These are phyloP conservation scores for Coreoperca whiteheadi DNA, from an alignment of 2,113 vertebrate genomes.

Conservation along the genomic window DNA sequence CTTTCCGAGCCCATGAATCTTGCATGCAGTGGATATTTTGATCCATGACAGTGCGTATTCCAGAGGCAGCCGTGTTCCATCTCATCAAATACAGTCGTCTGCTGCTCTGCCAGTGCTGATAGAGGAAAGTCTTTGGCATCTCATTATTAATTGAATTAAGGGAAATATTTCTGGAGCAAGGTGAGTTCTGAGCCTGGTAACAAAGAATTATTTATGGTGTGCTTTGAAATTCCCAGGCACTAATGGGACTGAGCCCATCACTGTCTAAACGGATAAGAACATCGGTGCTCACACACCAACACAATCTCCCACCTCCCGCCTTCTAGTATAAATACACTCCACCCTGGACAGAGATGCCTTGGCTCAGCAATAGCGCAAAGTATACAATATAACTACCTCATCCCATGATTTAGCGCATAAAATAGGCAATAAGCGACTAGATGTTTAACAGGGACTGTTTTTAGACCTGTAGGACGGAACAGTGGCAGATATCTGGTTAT, in stretches of 20 bases:
- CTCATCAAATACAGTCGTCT: slow-evolving; percentile 37
- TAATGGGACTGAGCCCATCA: slow-evolving; percentile 66
- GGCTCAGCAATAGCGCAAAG: not conserved
- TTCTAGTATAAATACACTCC: slow-evolving; percentile 44
- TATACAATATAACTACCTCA: not conserved
- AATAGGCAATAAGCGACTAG: not conserved
- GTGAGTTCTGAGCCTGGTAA: slow-evolving; percentile 59
- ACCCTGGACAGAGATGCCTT: slow-evolving; percentile 5
- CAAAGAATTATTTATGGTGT: slow-evolving; percentile 73
- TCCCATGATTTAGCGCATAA: not conserved
- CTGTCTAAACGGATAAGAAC: slow-evolving; percentile 55
- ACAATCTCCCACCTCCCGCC: not conserved
- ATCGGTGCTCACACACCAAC: slow-evolving; percentile 7
- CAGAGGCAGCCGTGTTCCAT: slow-evolving; percentile 17
- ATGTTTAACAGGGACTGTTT: not conserved
- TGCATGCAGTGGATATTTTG: slow-evolving; percentile 62
- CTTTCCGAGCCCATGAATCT: slow-evolving; percentile 53
- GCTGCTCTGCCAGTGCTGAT: slow-evolving; percentile 39
- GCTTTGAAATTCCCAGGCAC: slow-evolving; percentile 53
- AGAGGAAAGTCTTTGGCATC: slow-evolving; percentile 39
- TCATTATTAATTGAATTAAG: slow-evolving; percentile 78
- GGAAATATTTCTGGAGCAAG: slow-evolving; percentile 69
- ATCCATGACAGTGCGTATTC: slow-evolving; percentile 65
- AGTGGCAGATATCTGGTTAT: not conserved
- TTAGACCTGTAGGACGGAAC: not conserved